Conservation (phyloP, 2,113 vertebrate genomes). For the Chauna torquata region DNA sequence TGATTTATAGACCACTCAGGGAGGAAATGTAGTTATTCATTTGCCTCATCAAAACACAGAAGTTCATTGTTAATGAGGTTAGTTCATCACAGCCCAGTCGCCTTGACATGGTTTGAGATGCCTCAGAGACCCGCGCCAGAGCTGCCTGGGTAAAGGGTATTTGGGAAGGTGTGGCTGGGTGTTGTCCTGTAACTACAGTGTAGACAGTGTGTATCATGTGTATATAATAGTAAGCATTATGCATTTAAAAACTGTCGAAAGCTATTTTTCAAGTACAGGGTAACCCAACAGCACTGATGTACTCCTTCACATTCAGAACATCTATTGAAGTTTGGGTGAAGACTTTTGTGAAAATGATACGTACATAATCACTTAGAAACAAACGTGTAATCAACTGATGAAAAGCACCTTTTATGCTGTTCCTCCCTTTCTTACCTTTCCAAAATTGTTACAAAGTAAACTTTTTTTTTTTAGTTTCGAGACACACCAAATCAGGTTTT, state of each 20-base stretch:
- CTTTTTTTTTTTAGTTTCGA: not conserved
- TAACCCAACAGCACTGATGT: not conserved
- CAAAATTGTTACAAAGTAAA: not conserved
- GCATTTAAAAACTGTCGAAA: not conserved
- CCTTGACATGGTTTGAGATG: not conserved
- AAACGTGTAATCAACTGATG: accelerated
- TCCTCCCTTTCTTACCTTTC: not conserved
- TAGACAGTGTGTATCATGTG: not conserved
- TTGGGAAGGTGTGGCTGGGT: accelerated
- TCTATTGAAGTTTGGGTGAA: not conserved
- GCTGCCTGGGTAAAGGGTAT: too few species aligned
- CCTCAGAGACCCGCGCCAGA: not conserved
- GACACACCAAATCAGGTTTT: not conserved
- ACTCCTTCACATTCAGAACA: not conserved
- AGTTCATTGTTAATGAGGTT: not conserved
- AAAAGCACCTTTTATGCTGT: not conserved
- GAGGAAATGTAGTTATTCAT: not conserved
- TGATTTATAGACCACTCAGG: slow-evolving; percentile 28
- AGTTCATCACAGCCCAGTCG: not conserved
- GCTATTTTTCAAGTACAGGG: not conserved
- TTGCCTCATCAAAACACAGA: slow-evolving; percentile 21
- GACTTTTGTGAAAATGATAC: not conserved
- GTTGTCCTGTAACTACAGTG: not conserved
- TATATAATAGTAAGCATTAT: not conserved
- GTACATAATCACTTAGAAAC: not conserved